These are phyloP conservation scores for Clunio marinus DNA, from an alignment of 2,888 invertebrate genomes.

Conservation along the genomic window DNA sequence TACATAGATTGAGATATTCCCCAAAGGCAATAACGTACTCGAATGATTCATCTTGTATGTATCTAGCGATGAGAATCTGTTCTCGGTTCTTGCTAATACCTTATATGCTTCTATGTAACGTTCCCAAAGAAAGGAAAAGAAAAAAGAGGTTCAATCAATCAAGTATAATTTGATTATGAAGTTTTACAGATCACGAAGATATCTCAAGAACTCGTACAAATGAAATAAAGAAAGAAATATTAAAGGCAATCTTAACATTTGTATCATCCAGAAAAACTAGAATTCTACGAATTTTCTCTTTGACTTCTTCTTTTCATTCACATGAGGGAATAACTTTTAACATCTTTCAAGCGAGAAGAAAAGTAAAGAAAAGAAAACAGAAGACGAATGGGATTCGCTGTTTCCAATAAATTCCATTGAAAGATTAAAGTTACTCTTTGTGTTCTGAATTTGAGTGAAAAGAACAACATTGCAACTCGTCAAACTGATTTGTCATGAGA, in stretches of 20 bases:
- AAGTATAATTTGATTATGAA: constrained; percentile 34
- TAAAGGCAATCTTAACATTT: too few relatives aligned
- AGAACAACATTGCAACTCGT: too few relatives aligned
- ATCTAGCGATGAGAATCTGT: not conserved
- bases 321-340: not conserved
- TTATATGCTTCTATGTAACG: not conserved
- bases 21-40: not conserved
- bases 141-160: constrained; percentile 28
- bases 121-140: too few relatives aligned
- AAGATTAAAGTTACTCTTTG: too few relatives aligned
- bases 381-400: not conserved
- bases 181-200: too few relatives aligned
- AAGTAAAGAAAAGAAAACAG: too few relatives aligned
- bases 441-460: too few relatives aligned
- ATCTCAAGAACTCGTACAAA: too few relatives aligned
- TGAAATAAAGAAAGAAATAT: too few relatives aligned
- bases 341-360: not conserved
- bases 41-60: not conserved
- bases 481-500: too few relatives aligned
- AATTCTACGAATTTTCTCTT: too few relatives aligned
- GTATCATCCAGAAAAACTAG: too few relatives aligned
- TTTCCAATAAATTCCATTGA: constrained; percentile 2
- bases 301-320: not conserved
- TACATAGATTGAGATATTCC: not conserved
- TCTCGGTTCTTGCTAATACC: not conserved